A percentile compares a stretch with the other conserved stretches of the same genome.
Evolutionary conservation across 2,113 vertebrate genomes (phyloP).

Genomic region (Leucosticte australis): DNA sequence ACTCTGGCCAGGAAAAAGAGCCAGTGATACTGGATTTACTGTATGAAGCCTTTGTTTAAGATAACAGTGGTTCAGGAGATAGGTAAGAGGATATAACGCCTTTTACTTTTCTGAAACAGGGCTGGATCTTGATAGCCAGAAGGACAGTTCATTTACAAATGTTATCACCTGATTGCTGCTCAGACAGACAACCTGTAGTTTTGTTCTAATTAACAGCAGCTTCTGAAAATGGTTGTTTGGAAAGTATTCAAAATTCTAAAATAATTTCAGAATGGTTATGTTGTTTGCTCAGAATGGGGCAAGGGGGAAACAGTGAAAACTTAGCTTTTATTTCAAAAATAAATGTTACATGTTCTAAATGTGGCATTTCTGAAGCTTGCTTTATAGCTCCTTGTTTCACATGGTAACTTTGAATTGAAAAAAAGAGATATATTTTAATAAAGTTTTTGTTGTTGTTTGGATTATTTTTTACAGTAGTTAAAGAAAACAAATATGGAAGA

Average conservation of each 20-base stretch:
- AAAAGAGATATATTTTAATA: neutral
- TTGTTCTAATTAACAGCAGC: neutral
- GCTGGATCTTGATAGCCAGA: neutral
- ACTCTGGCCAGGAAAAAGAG: conserved; percentile 37
- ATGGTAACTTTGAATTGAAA: neutral
- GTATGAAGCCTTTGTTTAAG: neutral
- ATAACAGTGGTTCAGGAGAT: neutral
- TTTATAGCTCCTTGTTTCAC: neutral
- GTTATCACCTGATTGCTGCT: neutral
- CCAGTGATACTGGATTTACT: conserved; percentile 28
- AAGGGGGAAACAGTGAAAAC: neutral
- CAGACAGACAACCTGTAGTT: neutral
- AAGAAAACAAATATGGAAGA: neutral
- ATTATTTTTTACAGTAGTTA: neutral
- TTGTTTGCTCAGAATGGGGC: neutral
- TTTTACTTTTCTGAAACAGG: conserved; percentile 54
- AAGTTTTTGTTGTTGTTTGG: neutral
- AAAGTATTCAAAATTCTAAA: neutral
- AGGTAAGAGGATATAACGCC: neutral
- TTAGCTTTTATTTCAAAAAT: neutral
- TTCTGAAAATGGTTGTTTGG: neutral
- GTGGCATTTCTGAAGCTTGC: neutral
- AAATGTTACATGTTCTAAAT: neutral
- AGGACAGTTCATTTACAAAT: neutral
- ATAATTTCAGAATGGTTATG: neutral